Percentiles rank a stretch among this genome's conserved stretches.
phyloP scores from a whole-genome alignment of 2,888 invertebrate genomes.

The Hirtodrosophila cameraria region DNA sequence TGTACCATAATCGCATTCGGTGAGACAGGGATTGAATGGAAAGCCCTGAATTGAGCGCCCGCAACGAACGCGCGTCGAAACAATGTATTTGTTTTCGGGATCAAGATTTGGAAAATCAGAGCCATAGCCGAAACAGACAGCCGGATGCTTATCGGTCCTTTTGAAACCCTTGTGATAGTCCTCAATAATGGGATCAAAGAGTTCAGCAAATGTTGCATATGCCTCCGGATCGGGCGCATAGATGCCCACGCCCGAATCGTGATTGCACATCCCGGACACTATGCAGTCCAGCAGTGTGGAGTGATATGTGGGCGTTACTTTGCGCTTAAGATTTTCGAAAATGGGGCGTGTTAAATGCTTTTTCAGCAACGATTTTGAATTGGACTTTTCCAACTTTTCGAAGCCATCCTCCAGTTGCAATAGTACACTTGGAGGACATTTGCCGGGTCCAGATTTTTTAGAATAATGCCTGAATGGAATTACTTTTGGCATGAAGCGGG shows the following conservation, averaged over 20 bases:
- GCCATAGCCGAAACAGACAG: slow-evolving; percentile 96
- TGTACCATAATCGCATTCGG: slow-evolving; percentile 97
- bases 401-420: slow-evolving; percentile 95
- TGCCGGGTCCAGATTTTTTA: neutral
- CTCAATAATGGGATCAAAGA: slow-evolving; percentile 98
- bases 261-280: slow-evolving; percentile 97
- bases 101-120: slow-evolving; percentile 95
- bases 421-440: slow-evolving; percentile 92
- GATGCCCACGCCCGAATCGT: slow-evolving; percentile 97
- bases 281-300: slow-evolving; percentile 96
- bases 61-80: slow-evolving; percentile 97
- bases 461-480: slow-evolving; percentile 6
- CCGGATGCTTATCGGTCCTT: slow-evolving; percentile 95
- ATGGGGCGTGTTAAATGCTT: slow-evolving; percentile 95
- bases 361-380: slow-evolving; percentile 97
- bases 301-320: slow-evolving; percentile 93
- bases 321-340: slow-evolving; percentile 94
- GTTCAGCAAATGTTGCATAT: slow-evolving; percentile 94
- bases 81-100: slow-evolving; percentile 93
- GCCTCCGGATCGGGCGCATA: slow-evolving; percentile 98
- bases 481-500: neutral
- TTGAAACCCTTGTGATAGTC: slow-evolving; percentile 98
- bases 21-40: slow-evolving; percentile 98
- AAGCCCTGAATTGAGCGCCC: slow-evolving; percentile 96
- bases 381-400: slow-evolving; percentile 91